These are phyloP conservation scores for Prunella himalayana DNA, from an alignment of 2,113 vertebrate species.

Conservation along the genomic window DNA sequence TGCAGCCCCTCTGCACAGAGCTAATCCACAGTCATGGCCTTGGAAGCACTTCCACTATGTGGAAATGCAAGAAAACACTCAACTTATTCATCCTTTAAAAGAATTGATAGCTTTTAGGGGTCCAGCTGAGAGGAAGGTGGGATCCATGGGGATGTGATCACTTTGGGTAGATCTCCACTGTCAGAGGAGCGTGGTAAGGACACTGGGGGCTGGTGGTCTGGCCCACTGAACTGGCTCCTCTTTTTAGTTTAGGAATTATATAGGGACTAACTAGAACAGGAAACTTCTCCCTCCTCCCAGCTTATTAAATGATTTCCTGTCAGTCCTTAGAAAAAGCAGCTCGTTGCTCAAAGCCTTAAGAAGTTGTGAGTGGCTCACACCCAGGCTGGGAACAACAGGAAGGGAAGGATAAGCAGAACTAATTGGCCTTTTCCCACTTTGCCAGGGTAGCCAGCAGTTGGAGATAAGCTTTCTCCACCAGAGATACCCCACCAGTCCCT, in stretches of 20 bases:
- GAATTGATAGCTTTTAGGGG: background rate
- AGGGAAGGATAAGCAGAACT: conserved; percentile 65
- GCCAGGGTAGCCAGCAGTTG: background rate
- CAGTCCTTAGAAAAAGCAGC: conserved; percentile 63
- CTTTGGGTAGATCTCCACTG: background rate
- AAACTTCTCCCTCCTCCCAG: conserved; percentile 53
- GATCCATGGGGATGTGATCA: background rate
- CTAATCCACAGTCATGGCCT: background rate
- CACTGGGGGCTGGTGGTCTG: background rate
- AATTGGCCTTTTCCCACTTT: conserved; percentile 72
- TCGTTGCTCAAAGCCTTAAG: conserved; percentile 46
- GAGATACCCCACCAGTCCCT: background rate
- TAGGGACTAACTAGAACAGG: background rate
- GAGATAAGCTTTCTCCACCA: conserved; percentile 51
- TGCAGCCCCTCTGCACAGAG: background rate
- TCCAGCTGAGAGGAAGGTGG: background rate
- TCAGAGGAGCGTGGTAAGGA: background rate
- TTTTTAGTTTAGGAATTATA: background rate
- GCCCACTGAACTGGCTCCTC: background rate
- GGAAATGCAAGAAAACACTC: background rate
- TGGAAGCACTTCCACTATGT: background rate
- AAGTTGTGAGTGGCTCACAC: conserved; percentile 48
- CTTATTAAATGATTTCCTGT: conserved; percentile 76
- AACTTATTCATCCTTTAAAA: background rate
- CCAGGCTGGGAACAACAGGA: conserved; percentile 75